Base-by-base conservation (phyloP, 2,797 vertebrate genomes). In the Halcyon smyrnensis region DNA sequence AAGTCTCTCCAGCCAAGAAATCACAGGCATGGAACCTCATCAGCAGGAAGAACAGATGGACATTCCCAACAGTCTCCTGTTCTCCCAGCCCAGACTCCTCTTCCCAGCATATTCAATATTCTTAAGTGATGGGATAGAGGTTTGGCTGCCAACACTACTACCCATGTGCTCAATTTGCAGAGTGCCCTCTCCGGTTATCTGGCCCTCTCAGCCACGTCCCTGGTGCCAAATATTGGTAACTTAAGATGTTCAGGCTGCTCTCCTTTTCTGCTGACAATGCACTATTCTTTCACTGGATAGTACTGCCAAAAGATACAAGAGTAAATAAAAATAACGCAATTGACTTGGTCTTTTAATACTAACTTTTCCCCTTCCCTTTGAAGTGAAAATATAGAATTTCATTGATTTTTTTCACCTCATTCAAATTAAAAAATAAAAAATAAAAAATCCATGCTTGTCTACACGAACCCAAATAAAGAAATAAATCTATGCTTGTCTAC, bases 1-100 rank as follows among this genome's bases (percentile, higher is more conserved):
- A 79, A 76, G 48, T 90, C 95, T 89, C 70, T 82, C 67, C 6
- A 56, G 95, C 71, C 92, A 93, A 92, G 73, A 94, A 97, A 87
- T 80, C 56, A 48, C 37, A 93, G 87, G 83, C 63, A 53, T 8
- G n/a, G 83, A 96, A 91, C 90, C 60, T 90, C 70, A 91, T 77
- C 74, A 82, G 82, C 50, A 93, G n/a, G 51, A 53, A 89, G 50
- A 97, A 46, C 70, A 95, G 87, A 97, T 88, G 91, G 92, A 63
- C 71, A 60, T 89, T 94, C 84, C 78, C 87, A 87, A 83, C 56
- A 59, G 39, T 54, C 89, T 89, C 85, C 88, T 89, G 79, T 64
- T 37, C 21, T 23, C 21, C 7, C 7, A 41, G 51, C 45, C 69
- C 8, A 15, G 53, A 64, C 82, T 91, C 79, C 87, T 86, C 73